Conservation (phyloP, 2,888 invertebrate species). For the Venusia cambrica region DNA sequence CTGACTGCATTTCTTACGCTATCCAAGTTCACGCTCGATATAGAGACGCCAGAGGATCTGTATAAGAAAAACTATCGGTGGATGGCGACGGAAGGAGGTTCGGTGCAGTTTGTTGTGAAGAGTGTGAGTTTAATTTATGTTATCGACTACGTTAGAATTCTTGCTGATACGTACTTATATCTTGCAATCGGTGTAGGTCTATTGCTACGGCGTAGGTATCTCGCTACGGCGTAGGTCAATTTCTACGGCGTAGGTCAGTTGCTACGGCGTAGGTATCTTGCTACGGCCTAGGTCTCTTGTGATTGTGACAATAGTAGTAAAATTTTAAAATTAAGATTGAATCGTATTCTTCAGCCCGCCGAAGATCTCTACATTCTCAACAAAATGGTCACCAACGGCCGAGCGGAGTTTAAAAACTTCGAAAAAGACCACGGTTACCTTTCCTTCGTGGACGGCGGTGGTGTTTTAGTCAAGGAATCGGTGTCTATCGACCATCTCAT, state of each 20-base stretch:
- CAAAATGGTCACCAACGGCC: constrained; percentile 61
- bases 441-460: constrained; percentile 51
- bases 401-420: constrained; percentile 60
- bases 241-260: no score
- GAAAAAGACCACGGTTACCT: constrained; percentile 47
- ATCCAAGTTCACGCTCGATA: constrained; percentile 91
- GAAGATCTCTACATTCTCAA: constrained; percentile 63
- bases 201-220: no score
- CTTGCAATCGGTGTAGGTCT: no score
- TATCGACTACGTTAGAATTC: no score
- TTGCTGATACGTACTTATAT: no score
- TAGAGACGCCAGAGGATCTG: constrained; percentile 85
- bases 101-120: constrained; percentile 84
- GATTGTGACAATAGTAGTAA: no score
- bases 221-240: no score
- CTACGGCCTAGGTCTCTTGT: no score
- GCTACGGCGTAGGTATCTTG: no score
- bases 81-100: constrained; percentile 85
- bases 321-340: no score
- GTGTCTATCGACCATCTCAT: constrained; percentile 85
- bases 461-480: constrained; percentile 83
- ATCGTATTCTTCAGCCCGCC: constrained; percentile 61
- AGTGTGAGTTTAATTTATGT: constrained; percentile 80
- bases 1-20: constrained; percentile 93
- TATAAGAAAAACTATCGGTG: constrained; percentile 84